phyloP scores from a whole-genome alignment of 2,113 vertebrate genomes.

The Antennarius striatus region DNA sequence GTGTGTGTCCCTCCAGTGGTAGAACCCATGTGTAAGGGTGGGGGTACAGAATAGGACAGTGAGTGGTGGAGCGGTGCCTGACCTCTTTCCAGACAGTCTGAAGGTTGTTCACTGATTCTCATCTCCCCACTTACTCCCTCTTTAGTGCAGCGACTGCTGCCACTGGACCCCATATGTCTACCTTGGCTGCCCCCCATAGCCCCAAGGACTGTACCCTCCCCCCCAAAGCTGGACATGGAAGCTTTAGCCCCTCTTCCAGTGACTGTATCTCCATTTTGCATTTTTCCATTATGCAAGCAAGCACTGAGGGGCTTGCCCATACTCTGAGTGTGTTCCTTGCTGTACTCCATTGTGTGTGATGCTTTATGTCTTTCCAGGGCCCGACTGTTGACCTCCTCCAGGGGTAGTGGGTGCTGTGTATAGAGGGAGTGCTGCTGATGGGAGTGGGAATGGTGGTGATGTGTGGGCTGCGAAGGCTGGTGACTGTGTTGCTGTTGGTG shows the following conservation, averaged over 20 bases:
- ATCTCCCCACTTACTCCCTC: slow-evolving; percentile 76
- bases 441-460: slow-evolving; percentile 76
- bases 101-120: slow-evolving; percentile 86
- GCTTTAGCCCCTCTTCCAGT: slow-evolving; percentile 67
- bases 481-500: slow-evolving; percentile 73
- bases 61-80: slow-evolving; percentile 89
- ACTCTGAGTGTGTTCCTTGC: slow-evolving; percentile 81
- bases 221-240: slow-evolving; percentile 85
- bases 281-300: slow-evolving; percentile 90
- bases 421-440: slow-evolving; percentile 84
- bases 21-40: slow-evolving; percentile 82
- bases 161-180: slow-evolving; percentile 65
- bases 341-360: slow-evolving; percentile 84
- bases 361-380: slow-evolving; percentile 87
- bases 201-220: slow-evolving; percentile 76
- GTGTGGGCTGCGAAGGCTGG: slow-evolving; percentile 86
- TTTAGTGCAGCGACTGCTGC: slow-evolving; percentile 83
- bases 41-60: slow-evolving; percentile 86
- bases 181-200: slow-evolving; percentile 71
- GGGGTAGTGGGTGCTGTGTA: slow-evolving; percentile 66
- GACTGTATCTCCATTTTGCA: slow-evolving; percentile 84
- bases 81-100: slow-evolving; percentile 89
- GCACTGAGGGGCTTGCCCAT: slow-evolving; percentile 87
- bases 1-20: slow-evolving; percentile 80
- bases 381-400: slow-evolving; percentile 81